phyloP scores from a whole-genome alignment of 2,888 invertebrate species.

The Kryphioiulus occultus region DNA sequence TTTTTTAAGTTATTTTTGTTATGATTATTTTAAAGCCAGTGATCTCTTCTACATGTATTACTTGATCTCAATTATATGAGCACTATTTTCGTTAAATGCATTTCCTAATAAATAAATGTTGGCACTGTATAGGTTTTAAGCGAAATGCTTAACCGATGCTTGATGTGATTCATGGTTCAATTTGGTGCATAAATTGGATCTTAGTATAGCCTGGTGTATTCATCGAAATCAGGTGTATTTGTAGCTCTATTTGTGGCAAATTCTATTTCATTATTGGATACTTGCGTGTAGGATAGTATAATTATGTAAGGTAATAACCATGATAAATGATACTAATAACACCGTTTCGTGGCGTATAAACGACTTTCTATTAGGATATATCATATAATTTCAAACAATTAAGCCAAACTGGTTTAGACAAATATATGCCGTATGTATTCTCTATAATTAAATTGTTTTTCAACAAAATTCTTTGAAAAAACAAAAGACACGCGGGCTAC shows the following conservation, averaged over 20 bases:
- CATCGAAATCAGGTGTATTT: too few relatives aligned
- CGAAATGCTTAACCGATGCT: too few relatives aligned
- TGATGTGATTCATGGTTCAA: too few relatives aligned
- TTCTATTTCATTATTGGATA: neutral
- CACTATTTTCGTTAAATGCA: too few relatives aligned
- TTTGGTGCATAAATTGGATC: too few relatives aligned
- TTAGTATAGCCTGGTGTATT: too few relatives aligned
- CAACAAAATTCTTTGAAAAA: neutral
- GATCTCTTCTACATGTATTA: too few relatives aligned
- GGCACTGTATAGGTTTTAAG: too few relatives aligned
- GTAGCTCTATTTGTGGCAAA: neutral
- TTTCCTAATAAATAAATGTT: too few relatives aligned
- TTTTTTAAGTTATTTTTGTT: too few relatives aligned
- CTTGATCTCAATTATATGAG: too few relatives aligned
- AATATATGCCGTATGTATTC: neutral
- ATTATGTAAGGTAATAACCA: neutral
- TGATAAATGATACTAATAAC: neutral
- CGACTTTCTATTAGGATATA: neutral
- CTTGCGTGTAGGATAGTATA: neutral
- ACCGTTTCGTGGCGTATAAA: neutral
- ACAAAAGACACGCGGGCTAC: neutral
- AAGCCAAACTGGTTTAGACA: neutral
- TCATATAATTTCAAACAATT: neutral
- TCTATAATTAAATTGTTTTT: constrained; percentile 12
- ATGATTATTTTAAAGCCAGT: too few relatives aligned